Conservation (phyloP, 2,797 vertebrate genomes). For the Halcyon chelicuti region DNA sequence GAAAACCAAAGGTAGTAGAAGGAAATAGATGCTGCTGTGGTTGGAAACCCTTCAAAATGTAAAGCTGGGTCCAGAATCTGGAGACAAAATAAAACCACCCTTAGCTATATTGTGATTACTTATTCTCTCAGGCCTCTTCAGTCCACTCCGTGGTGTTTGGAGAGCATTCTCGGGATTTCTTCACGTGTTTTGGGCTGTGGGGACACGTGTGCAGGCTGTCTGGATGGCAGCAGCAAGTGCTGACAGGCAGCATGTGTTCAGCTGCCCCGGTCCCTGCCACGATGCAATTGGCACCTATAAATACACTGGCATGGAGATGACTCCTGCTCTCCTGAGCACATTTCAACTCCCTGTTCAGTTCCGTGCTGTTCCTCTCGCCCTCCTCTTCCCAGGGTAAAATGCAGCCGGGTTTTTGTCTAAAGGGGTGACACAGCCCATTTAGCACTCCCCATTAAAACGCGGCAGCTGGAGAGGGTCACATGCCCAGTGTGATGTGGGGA, state of each 20-base stretch:
- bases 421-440: not conserved
- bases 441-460: accelerated
- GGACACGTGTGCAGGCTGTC: not conserved
- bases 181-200: not conserved
- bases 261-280: not conserved
- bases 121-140: not conserved
- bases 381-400: not conserved
- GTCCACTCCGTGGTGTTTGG: accelerated
- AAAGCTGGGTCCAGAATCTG: not conserved
- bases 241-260: not conserved
- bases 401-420: not conserved
- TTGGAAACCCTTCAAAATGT: not conserved
- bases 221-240: not conserved
- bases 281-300: accelerated
- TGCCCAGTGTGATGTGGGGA: accelerated
- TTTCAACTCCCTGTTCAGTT: not conserved
- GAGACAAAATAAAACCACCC: not conserved
- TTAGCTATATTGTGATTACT: not conserved
- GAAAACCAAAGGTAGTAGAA: not conserved
- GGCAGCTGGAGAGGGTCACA: not conserved
- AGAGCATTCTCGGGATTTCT: not conserved
- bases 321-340: accelerated
- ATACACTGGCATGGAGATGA: accelerated
- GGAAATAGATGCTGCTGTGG: not conserved
- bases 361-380: not conserved